Base-by-base conservation (phyloP, 2,888 invertebrate species). In the Aphelenchoides bicaudatus region DNA sequence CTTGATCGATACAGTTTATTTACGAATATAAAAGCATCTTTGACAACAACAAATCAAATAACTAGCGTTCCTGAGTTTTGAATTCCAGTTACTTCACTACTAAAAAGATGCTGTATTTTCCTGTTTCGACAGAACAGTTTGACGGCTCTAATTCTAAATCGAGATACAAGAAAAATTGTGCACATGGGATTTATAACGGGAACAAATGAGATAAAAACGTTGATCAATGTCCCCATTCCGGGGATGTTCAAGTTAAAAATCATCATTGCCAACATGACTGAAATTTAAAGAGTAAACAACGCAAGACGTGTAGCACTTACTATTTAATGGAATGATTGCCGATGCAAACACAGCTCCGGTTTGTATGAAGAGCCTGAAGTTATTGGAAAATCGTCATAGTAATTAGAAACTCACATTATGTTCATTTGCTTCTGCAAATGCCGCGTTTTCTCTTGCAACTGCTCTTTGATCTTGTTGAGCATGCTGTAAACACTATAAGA, bases 371-470 rank as follows among this genome's bases (percentile, higher is more conserved):
- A 43, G n/a, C n/a, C n/a, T n/a, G n/a, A n/a, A n/a, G n/a, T n/a
- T n/a, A n/a, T n/a, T n/a, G n/a, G n/a, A n/a, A n/a, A n/a, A n/a
- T n/a, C n/a, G n/a, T n/a, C n/a, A n/a, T n/a, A n/a, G n/a, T n/a
- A n/a, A n/a, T n/a, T n/a, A n/a, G n/a, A n/a, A n/a, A n/a, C n/a
- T n/a, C n/a, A 43, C 23, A 21, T 43, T 43, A 19, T 19, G 25
- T 43, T 43, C 43, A 43, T 43, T 43, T 43, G 43, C 10, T 6
- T 43, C 23, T 43, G 43, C 10, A 43, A 25, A 10, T 43, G 16
- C 6, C 43, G 43, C 25, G 43, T 43, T 8, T 21, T 10, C 10
- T 19, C 16, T 10, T 19, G 21, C 43, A 43, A 21, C 21, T 43
- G 43, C 10, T 21, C 43, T n/a, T 43, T 43, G 21, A 43, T 43